Conservation (phyloP, 2,888 invertebrate genomes). For the Tiphia femorata region DNA sequence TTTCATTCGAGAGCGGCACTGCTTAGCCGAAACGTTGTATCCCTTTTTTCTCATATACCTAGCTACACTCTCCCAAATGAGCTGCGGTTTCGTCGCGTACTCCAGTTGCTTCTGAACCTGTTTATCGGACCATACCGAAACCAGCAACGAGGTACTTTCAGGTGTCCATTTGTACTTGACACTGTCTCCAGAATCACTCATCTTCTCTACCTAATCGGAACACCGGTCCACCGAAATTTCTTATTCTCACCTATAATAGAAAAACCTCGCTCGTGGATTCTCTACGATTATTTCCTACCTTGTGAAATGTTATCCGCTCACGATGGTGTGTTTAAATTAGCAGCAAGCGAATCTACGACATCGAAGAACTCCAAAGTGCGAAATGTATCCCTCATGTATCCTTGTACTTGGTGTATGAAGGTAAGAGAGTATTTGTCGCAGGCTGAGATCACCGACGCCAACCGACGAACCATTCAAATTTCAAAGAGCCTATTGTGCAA, state of each 20-base stretch:
- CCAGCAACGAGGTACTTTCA: constrained; percentile 63
- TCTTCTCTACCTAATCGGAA: constrained; percentile 17
- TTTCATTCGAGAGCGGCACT: constrained; percentile 67
- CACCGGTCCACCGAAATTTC: too few relatives aligned
- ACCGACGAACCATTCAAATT: constrained; percentile 40
- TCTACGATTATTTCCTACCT: too few relatives aligned
- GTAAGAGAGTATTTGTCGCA: too few relatives aligned
- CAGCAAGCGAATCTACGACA: too few relatives aligned
- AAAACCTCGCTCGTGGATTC: too few relatives aligned
- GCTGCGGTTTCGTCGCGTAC: constrained; percentile 58
- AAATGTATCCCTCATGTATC: too few relatives aligned
- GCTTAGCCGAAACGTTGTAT: constrained; percentile 62
- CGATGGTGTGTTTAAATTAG: too few relatives aligned
- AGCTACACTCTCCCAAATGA: constrained; percentile 66
- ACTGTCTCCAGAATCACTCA: constrained; percentile 57
- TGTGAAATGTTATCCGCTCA: too few relatives aligned
- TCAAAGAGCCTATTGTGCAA: constrained; percentile 29
- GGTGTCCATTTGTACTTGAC: constrained; percentile 66
- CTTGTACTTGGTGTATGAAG: too few relatives aligned
- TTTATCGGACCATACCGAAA: constrained; percentile 66
- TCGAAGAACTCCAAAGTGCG: too few relatives aligned
- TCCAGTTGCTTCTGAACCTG: constrained; percentile 66
- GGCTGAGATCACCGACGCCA: constrained; percentile 16
- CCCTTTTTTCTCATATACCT: constrained; percentile 66
- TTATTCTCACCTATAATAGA: too few relatives aligned